Evolutionary conservation across 2,797 vertebrate species (phyloP), one percentile per base, ranked within the genome.

Genomic region (Pygocentrus nattereri): DNA sequence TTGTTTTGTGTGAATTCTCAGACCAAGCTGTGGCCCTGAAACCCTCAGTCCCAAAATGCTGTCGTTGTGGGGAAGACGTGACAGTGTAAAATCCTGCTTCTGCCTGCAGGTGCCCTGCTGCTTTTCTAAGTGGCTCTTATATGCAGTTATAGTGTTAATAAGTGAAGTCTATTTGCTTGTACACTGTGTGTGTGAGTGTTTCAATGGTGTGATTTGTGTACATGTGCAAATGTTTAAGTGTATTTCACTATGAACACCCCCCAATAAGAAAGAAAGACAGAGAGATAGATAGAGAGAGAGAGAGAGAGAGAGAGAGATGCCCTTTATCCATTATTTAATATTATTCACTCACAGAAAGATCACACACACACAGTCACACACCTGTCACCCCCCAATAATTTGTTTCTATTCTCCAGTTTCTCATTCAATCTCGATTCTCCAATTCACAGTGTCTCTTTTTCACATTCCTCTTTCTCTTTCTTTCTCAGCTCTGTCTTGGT

Each of bases 1-100:
- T n/a, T n/a, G n/a, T 38, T 70, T 58, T 58, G 7, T 52, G 49
- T 73, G 50, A 73, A 73, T 73, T 73, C 27, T 19, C 44, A 73
- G n/a, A 41, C 21, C 15, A 25, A 13, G 18, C 31, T n/a, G 41
- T 47, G 23, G 38, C 31, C 23, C 1, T 18, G 3, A 72, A 52
- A 54, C 16, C 16, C 47, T 27, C n/a, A 25, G 5, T 70, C 49
- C 4, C 27, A 68, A 34, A 31, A 30, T 31, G 44, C 4, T 21
- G 16, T 8, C 72, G 47, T 18, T 80, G 11, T 47, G 71, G 34
- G 70, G 18, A 67, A 38, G n/a, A 49, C 71, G 56, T 79, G 58
- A 72, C 21, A 52, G 5, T 4, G 71, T 73, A 23, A 73, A 34
- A 30, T 73, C 50, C 71, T 73, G 30, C 19, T 73, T n/a, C 21